These are phyloP conservation scores for Lacerta viridis DNA, from an alignment of 2,797 vertebrate genomes.

Conservation along the genomic window DNA sequence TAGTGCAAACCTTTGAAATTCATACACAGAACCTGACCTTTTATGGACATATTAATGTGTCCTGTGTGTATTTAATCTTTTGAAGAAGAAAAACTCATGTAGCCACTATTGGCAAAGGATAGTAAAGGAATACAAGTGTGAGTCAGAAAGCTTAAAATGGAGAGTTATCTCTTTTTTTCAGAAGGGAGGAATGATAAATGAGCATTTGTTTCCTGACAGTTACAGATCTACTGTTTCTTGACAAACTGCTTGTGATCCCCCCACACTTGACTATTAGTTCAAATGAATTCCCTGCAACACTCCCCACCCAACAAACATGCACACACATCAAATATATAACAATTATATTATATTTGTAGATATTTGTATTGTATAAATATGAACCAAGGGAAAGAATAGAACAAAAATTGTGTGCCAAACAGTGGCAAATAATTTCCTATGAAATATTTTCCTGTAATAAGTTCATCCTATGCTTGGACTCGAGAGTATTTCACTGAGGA, in stretches of 20 bases:
- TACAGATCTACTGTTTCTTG: constrained; percentile 5
- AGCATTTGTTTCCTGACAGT: constrained; percentile 43
- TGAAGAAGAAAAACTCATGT: constrained; percentile 15
- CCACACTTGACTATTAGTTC: not conserved
- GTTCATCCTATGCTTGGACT: no score
- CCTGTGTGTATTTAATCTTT: not conserved
- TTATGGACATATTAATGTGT: constrained; percentile 12
- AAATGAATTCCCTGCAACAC: not conserved
- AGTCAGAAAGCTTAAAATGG: constrained; percentile 51
- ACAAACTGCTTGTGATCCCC: not conserved
- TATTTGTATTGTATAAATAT: no score
- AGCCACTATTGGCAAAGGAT: constrained; percentile 27
- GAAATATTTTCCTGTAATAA: no score
- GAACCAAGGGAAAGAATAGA: no score
- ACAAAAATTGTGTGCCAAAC: no score
- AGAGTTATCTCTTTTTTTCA: constrained; percentile 20
- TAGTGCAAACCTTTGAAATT: not conserved
- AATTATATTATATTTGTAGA: no score
- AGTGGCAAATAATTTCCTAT: no score
- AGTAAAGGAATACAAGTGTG: constrained; percentile 44
- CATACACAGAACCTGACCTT: not conserved
- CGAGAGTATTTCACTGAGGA: no score
- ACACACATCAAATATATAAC: no score
- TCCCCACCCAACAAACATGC: no score
- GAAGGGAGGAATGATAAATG: constrained; percentile 26